Evolutionary conservation across 2,888 invertebrate genomes (phyloP).

Genomic region (Megaustenia siamemsis): DNA sequence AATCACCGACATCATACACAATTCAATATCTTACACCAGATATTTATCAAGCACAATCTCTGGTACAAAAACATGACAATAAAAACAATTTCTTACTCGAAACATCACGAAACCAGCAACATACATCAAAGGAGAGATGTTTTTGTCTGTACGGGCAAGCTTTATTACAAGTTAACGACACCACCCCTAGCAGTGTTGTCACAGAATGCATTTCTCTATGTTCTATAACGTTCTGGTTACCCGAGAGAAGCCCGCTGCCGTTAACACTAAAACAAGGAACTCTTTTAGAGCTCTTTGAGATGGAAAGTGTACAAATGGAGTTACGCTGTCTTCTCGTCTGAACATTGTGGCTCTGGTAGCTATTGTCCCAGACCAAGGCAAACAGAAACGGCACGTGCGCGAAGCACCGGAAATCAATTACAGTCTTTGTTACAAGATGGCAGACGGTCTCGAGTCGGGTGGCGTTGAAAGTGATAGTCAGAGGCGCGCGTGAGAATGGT

Average conservation of each 20-base stretch:
- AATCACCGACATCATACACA: too few relatives aligned
- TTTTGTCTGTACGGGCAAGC: neutral
- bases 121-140: slow-evolving; percentile 24
- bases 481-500: neutral
- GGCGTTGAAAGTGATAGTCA: slow-evolving; percentile 39
- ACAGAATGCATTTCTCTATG: neutral
- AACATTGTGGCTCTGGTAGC: neutral
- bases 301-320: slow-evolving; percentile 38
- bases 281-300: slow-evolving; percentile 29
- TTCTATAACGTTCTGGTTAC: slow-evolving; percentile 20
- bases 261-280: slow-evolving; percentile 17
- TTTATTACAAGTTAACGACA: slow-evolving; percentile 25
- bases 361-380: slow-evolving; percentile 22
- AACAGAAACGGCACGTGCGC: slow-evolving; percentile 32
- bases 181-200: neutral
- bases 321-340: neutral
- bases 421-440: slow-evolving; percentile 25
- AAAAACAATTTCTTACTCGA: too few relatives aligned
- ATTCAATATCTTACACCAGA: too few relatives aligned
- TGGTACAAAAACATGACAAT: too few relatives aligned
- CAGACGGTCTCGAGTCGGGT: slow-evolving; percentile 17
- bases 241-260: neutral
- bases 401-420: slow-evolving; percentile 41
- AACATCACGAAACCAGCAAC: too few relatives aligned
- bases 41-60: too few relatives aligned